These are phyloP conservation scores for Erinaceus europaeus DNA, from an alignment of 2,113 vertebrate genomes.

Conservation along the genomic window DNA sequence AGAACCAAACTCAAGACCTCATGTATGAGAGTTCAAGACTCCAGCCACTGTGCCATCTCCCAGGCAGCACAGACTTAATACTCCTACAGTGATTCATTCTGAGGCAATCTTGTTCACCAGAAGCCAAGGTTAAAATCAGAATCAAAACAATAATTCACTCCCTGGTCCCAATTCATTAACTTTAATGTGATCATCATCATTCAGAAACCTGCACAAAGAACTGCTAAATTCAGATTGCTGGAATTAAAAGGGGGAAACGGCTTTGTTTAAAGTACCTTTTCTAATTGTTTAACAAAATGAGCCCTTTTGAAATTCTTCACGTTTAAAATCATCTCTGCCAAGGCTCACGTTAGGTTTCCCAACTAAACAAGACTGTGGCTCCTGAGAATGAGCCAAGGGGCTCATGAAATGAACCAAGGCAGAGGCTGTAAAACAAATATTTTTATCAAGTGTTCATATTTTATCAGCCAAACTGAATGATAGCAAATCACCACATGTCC, in stretches of 20 bases:
- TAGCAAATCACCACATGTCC: conserved; percentile 57
- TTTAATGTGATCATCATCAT: conserved; percentile 25
- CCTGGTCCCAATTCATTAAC: conserved; percentile 47
- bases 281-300: conserved; percentile 2
- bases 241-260: background rate
- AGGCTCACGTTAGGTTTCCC: background rate
- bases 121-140: conserved; percentile 54
- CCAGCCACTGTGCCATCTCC: no score
- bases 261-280: background rate
- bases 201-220: conserved; percentile 12
- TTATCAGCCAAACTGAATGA: conserved; percentile 50
- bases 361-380: background rate
- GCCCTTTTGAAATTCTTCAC: background rate
- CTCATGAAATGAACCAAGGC: background rate
- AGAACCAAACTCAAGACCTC: no score
- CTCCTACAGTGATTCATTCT: background rate
- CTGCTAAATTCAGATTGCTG: background rate
- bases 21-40: no score
- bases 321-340: conserved; percentile 12
- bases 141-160: conserved; percentile 10
- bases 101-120: conserved; percentile 11
- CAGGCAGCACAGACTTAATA: no score
- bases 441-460: conserved; percentile 32
- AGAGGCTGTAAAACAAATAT: background rate
- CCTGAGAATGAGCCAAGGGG: background rate